phyloP scores from a whole-genome alignment of 1,140 invertebrate genomes.

The Trinorchestia longiramus region DNA sequence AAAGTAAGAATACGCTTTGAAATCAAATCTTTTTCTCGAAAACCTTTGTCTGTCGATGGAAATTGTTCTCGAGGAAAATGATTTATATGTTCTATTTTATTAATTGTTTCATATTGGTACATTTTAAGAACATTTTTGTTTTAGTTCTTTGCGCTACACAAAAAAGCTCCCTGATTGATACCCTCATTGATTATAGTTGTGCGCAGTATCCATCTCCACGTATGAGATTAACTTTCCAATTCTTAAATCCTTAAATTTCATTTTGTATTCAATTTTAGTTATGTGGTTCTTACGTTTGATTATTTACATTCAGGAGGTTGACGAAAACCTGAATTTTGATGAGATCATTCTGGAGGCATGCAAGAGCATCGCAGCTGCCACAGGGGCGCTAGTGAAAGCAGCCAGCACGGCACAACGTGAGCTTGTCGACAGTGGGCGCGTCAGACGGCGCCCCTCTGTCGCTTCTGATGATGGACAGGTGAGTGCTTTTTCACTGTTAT shows the following conservation, averaged over 20 bases:
- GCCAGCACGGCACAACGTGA: constrained; percentile 96
- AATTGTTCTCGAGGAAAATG: too few relatives aligned
- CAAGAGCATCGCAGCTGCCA: constrained; percentile 96
- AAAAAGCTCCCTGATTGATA: too few relatives aligned
- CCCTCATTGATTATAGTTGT: not conserved
- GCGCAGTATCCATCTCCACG: not conserved
- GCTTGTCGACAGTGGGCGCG: constrained; percentile 83
- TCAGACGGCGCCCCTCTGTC: constrained; percentile 68
- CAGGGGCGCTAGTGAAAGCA: constrained; percentile 94
- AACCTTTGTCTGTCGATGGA: too few relatives aligned
- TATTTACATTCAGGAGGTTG: constrained; percentile 79
- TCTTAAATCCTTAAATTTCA: not conserved
- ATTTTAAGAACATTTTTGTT: too few relatives aligned
- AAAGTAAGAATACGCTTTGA: too few relatives aligned
- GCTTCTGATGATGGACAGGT: constrained; percentile 64
- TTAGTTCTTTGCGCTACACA: too few relatives aligned
- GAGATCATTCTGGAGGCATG: constrained; percentile 99
- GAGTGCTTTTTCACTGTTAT: not conserved
- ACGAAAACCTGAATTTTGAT: constrained; percentile 92
- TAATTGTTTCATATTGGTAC: too few relatives aligned
- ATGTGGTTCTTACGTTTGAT: not conserved
- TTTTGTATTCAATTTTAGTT: not conserved
- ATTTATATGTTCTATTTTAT: too few relatives aligned
- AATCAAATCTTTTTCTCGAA: too few relatives aligned
- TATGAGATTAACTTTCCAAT: not conserved